Percentiles rank a stretch among this genome's conserved stretches.
These are phyloP conservation scores for Megatriorchis doriae DNA, from an alignment of 2,113 vertebrate genomes.

Conservation along the genomic window DNA sequence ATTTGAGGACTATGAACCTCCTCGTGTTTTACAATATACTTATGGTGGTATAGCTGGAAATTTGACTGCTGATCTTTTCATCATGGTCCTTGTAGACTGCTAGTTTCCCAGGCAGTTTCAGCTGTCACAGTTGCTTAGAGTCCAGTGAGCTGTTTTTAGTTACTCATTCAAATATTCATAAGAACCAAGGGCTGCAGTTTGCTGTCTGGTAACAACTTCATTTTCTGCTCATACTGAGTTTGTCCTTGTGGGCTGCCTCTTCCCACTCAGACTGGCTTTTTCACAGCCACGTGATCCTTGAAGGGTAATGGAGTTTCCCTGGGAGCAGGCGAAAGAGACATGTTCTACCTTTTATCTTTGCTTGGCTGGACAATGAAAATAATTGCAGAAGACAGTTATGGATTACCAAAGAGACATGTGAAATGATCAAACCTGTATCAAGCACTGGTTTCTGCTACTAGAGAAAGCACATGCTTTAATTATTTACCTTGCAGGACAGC, in stretches of 20 bases:
- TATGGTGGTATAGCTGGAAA: background rate
- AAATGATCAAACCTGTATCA: conserved; percentile 78
- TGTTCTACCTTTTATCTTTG: conserved; percentile 79
- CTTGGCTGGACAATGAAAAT: conserved; percentile 74
- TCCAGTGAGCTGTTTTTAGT: conserved; percentile 87
- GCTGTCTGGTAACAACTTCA: conserved; percentile 81
- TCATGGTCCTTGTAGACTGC: conserved; percentile 60
- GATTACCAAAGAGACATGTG: conserved; percentile 78
- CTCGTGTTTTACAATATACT: background rate
- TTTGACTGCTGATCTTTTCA: conserved; percentile 63
- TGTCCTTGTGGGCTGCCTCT: conserved; percentile 68
- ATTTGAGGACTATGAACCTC: background rate
- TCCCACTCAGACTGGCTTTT: conserved; percentile 46
- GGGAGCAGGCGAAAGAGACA: conserved; percentile 62
- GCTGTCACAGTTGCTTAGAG: conserved; percentile 86
- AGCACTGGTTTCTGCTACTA: conserved; percentile 59
- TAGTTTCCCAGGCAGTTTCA: conserved; percentile 79
- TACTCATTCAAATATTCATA: conserved; percentile 92
- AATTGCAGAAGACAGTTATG: conserved; percentile 83
- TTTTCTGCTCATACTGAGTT: conserved; percentile 72
- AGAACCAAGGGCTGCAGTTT: conserved; percentile 75
- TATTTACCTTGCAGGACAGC: conserved; percentile 74
- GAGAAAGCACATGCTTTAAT: conserved; percentile 71
- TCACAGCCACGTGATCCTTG: conserved; percentile 55
- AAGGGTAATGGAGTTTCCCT: conserved; percentile 76